A percentile compares a stretch with the other conserved stretches of the same genome.
Evolutionary conservation across 2,113 vertebrate genomes (phyloP).

Genomic region (Muscicapa adusta): DNA sequence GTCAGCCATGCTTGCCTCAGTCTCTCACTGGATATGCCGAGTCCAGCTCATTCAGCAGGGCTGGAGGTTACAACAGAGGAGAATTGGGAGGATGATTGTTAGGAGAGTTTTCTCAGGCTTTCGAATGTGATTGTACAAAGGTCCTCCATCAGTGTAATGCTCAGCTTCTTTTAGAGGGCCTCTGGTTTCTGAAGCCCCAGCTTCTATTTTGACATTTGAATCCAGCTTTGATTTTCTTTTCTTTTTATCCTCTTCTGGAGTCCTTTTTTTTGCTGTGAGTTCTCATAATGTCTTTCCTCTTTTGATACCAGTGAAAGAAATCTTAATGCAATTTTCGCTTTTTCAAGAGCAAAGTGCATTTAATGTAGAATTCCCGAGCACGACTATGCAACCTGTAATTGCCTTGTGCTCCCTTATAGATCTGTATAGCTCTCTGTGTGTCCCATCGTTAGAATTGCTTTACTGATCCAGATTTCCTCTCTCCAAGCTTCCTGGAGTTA

Average conservation of each 20-base stretch:
- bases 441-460: background rate
- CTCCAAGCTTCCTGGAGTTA: slow-evolving; percentile 14
- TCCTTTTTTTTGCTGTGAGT: background rate
- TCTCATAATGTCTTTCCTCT: background rate
- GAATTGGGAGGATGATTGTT: background rate
- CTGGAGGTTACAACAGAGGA: background rate
- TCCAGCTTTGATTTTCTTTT: background rate
- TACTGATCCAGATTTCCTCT: background rate
- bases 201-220: background rate
- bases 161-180: background rate
- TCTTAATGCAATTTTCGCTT: background rate
- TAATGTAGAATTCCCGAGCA: background rate
- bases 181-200: background rate
- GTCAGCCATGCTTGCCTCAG: accelerated
- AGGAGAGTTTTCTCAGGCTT: background rate
- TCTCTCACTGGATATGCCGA: background rate
- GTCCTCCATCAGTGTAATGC: background rate
- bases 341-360: background rate
- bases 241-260: background rate
- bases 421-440: background rate
- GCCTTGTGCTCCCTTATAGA: background rate
- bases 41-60: background rate
- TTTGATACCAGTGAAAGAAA: background rate
- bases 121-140: background rate
- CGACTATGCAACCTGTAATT: background rate